Percentiles rank a stretch among this genome's conserved stretches.
phyloP scores from a whole-genome alignment of 2,113 vertebrate genomes.

The Arizona elegans region DNA sequence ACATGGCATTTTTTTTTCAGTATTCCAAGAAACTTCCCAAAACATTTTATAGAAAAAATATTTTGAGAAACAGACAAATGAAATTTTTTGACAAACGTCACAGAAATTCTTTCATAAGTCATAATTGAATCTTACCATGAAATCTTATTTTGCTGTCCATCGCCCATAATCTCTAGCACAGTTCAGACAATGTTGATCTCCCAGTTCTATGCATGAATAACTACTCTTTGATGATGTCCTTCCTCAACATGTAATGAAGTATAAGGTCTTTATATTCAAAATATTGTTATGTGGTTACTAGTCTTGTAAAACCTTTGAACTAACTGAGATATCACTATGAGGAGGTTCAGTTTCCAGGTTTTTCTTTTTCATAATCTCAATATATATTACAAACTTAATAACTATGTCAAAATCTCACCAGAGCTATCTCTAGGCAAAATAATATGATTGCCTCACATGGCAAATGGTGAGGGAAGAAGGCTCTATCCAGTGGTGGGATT shows the following conservation, averaged over 20 bases:
- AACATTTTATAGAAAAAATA: not conserved
- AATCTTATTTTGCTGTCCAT: not conserved
- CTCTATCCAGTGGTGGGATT: too few species aligned
- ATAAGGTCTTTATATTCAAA: not conserved
- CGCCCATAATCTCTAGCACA: not conserved
- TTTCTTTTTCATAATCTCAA: not conserved
- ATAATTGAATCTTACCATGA: not conserved
- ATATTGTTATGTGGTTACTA: not conserved
- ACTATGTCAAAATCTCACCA: not conserved
- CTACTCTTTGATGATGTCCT: fast-evolving
- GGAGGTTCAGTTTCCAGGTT: not conserved
- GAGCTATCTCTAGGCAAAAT: not conserved
- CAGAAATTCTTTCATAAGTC: not conserved
- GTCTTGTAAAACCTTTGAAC: not conserved
- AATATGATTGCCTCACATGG: not conserved
- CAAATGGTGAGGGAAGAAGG: not conserved
- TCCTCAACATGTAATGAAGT: not conserved
- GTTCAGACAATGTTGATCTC: fast-evolving
- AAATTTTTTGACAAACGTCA: not conserved
- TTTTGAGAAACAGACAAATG: not conserved
- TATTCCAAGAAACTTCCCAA: not conserved
- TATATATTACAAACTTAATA: not conserved
- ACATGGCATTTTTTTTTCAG: not conserved
- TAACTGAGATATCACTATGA: not conserved
- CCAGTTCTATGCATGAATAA: not conserved